phyloP scores from a whole-genome alignment of 2,113 vertebrate genomes.

The Burhinus oedicnemus region DNA sequence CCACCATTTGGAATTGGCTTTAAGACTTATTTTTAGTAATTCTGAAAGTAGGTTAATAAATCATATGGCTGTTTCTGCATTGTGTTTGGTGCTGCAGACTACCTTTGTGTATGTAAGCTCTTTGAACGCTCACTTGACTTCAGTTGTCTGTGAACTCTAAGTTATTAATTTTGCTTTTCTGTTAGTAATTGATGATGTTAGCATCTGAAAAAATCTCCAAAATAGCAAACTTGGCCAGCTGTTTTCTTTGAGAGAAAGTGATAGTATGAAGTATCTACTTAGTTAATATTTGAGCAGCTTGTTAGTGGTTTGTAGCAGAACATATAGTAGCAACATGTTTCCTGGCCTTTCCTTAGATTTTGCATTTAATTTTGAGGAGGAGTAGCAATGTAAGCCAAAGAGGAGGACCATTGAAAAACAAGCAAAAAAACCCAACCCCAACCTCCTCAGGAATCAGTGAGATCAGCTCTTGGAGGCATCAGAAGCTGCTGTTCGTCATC shows the following conservation, averaged over 20 bases:
- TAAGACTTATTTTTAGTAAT: not conserved
- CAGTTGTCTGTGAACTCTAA: not conserved
- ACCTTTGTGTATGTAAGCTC: not conserved
- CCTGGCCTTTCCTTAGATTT: not conserved
- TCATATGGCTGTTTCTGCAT: not conserved
- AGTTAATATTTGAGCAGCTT: not conserved
- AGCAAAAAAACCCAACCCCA: not conserved
- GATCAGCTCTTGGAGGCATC: not conserved
- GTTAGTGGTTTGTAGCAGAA: not conserved
- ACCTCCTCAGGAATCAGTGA: not conserved
- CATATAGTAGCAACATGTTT: not conserved
- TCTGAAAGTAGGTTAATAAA: not conserved
- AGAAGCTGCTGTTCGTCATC: not conserved
- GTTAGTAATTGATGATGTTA: not conserved
- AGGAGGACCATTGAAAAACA: not conserved
- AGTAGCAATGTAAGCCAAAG: accelerated
- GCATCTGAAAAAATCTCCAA: not conserved
- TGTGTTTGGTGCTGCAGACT: not conserved
- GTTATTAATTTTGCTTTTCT: not conserved
- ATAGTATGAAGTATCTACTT: not conserved
- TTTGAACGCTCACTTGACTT: not conserved
- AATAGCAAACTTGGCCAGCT: not conserved
- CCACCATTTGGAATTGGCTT: not conserved
- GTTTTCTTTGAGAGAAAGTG: not conserved
- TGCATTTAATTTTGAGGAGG: not conserved